Evolutionary conservation across 2,888 invertebrate species (phyloP).

Genomic region (Hyalella azteca): DNA sequence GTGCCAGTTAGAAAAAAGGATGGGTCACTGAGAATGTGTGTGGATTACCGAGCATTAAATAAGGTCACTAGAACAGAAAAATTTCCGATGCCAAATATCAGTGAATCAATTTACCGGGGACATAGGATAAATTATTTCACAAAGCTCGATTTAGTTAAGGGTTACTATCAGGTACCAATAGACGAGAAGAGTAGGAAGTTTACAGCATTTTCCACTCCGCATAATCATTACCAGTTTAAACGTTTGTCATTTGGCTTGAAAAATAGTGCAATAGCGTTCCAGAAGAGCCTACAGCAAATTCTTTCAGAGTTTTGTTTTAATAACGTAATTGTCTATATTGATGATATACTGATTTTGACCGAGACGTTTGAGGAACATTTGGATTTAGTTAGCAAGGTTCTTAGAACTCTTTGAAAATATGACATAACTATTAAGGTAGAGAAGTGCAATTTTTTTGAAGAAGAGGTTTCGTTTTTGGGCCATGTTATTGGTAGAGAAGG

Average conservation of each 20-base stretch:
- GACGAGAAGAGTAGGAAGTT: conserved; percentile 1
- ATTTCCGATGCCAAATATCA: conserved; percentile 27
- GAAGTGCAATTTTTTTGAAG: neutral
- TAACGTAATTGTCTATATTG: neutral
- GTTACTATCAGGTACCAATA: conserved; percentile 10
- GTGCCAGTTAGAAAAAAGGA: neutral
- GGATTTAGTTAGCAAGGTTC: neutral
- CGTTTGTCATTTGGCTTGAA: neutral
- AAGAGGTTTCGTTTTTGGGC: neutral
- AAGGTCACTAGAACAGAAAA: neutral
- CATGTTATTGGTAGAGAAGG: neutral
- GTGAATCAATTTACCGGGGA: neutral
- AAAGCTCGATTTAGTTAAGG: neutral
- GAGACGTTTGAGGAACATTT: conserved; percentile 22
- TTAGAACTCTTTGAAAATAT: neutral
- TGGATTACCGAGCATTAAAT: neutral
- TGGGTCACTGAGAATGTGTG: neutral
- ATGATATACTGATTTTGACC: neutral
- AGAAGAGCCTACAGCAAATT: neutral
- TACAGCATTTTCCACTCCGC: neutral
- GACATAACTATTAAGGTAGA: neutral
- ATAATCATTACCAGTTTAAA: neutral
- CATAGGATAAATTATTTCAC: conserved; percentile 28
- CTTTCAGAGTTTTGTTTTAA: neutral
- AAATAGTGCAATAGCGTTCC: neutral